Base-by-base conservation (phyloP, 1,140 invertebrate genomes). In the Marisa cornuarietis region DNA sequence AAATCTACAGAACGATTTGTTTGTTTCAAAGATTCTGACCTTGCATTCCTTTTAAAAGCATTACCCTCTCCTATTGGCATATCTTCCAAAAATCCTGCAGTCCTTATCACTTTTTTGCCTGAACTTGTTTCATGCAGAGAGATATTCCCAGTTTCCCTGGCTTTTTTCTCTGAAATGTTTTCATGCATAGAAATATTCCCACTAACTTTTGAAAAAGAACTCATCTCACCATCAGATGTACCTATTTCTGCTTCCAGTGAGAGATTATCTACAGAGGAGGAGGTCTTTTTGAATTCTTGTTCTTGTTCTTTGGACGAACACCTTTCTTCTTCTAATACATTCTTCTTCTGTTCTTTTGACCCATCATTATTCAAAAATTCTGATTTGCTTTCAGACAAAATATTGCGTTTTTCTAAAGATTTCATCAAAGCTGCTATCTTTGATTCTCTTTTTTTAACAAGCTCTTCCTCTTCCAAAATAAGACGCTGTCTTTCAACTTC, bases 391-490 rank as follows among this genome's bases (percentile, higher is more conserved):
- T 13, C 65, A 20, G 74, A 18, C 74, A 65, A 63, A 26, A 77
- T 63, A 5, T 63, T 76, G 26, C 79, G 75, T 54, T 82, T 77
- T 62, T 77, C 76, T 31, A 77, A 65, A 52, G 76, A 77, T n/a
- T 77, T 66, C 65, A 77, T 66, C 76, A 77, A 65, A 14, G 76
- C 65, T 31, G 76, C 76, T 63, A 77, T 77, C 65, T 77, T 77
- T 14, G 20, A 42, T 24, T 77, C 63, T 42, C 52, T 77, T 31
- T 31, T 42, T 54, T 54, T 77, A n/a, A 24, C 24, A 74, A 79
- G 76, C 72, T 79, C 69, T 77, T 78, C 66, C 71, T 80, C 71
- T 76, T 83, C 80, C 11, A 58, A 58, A 58, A 58, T 58, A 58
- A 58, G 54, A 11, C 54, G 11, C 54, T 18, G 54, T 58, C 54